These are phyloP conservation scores for Melanchra persicariae DNA, from an alignment of 2,888 invertebrate species.

Conservation along the genomic window DNA sequence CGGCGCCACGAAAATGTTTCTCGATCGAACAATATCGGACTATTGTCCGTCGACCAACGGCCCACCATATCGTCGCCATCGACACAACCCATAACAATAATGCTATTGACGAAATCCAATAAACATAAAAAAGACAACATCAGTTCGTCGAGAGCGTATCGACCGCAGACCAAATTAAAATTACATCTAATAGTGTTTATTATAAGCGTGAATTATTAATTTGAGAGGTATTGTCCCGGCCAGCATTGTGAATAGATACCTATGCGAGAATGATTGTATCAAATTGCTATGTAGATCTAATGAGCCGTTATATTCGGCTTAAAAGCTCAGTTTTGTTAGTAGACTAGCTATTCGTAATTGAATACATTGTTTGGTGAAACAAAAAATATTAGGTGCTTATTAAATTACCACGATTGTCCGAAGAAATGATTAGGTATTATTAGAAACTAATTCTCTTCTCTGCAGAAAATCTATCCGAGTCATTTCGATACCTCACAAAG, in stretches of 20 bases:
- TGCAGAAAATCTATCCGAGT: constrained; percentile 8
- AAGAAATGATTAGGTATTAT: constrained; percentile 25
- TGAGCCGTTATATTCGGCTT: constrained; percentile 64
- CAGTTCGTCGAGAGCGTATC: constrained; percentile 75
- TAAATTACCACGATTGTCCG: background rate
- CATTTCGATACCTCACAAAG: constrained; percentile 40
- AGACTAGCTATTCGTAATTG: constrained; percentile 60
- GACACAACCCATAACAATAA: constrained; percentile 78
- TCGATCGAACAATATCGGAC: constrained; percentile 80
- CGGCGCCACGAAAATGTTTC: constrained; percentile 72
- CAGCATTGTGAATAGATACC: constrained; percentile 65
- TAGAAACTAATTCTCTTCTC: background rate
- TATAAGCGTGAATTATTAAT: constrained; percentile 88
- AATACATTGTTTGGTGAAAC: constrained; percentile 53
- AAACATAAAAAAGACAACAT: constrained; percentile 77
- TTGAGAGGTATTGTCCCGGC: constrained; percentile 83
- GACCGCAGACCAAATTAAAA: constrained; percentile 85
- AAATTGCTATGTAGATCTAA: constrained; percentile 64
- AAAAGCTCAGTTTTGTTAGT: constrained; percentile 65
- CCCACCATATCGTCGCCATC: constrained; percentile 75
- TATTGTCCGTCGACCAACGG: constrained; percentile 62
- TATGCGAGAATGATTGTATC: constrained; percentile 72
- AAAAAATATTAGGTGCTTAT: constrained; percentile 16
- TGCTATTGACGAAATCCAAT: constrained; percentile 81
- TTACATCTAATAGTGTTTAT: constrained; percentile 82